Base-by-base conservation (phyloP, 2,113 vertebrate species). In the Argyrosomus japonicus region DNA sequence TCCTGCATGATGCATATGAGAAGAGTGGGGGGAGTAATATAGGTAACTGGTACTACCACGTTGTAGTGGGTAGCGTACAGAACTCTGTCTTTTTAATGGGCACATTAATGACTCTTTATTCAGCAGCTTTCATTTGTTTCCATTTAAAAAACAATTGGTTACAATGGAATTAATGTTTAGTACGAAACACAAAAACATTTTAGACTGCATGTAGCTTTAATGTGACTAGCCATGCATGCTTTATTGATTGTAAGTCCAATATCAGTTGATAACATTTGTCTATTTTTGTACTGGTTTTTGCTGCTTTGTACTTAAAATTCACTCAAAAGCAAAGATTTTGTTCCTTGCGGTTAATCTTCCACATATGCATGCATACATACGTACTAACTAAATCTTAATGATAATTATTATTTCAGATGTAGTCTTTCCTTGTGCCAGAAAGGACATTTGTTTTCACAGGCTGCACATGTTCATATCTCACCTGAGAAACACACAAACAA, bases 1-100 rank as follows among this genome's bases (percentile, higher is more conserved):
- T 91, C 90, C 83, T 85, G 83, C 77, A 40, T 63, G 77, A 88
- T 88, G 79, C 83, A 72, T 77, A 92, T 83, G 58, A 90, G 72
- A 60, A 36, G 68, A 79, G 48, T 56, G 50, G n/a, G 36, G 61
- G 79, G 50, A 70, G 71, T 51, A 63, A 43, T 64, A 63, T 32
- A 68, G 74, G 61, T 80, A 71, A 60, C 77, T 85, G 78, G 68
- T 68, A 72, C 13, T 56, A 72, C 47, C 67, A 77, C 86, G 64
- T 77, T 83, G n/a, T 72, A 70, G 75, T 63, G 75, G 64, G 50
- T 71, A 70, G 57, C 45, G 69, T 78, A 67, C 53, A n/a, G 32
- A 21, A 58, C 32, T 19, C 11, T 32, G 5, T 74, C 58, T 68
- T 79, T 88, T 69, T 68, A 71, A 85, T 78, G 9, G 56, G 4